These are phyloP conservation scores for Prochilodus magdalenae DNA, from an alignment of 2,113 vertebrate genomes.

Conservation along the genomic window DNA sequence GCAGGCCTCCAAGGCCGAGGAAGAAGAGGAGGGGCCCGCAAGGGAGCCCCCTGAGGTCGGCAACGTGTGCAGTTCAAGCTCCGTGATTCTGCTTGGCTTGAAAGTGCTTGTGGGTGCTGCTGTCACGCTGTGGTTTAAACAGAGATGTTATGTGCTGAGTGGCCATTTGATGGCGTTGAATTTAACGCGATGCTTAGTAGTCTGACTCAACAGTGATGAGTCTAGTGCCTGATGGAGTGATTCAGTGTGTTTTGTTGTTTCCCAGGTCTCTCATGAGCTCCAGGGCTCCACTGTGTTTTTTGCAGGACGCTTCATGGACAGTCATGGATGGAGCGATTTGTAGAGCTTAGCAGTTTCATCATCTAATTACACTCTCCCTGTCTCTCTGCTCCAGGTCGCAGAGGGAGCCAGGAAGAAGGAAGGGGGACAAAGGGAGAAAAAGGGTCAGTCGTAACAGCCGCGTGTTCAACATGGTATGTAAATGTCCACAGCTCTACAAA, in stretches of 20 bases:
- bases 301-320: conserved; percentile 51
- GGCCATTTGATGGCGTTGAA: not conserved
- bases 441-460: conserved; percentile 86
- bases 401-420: conserved; percentile 86
- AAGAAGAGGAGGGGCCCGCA: conserved; percentile 30
- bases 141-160: too few species aligned
- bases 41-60: conserved; percentile 67
- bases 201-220: not conserved
- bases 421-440: conserved; percentile 85
- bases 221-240: not conserved
- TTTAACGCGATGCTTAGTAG: not conserved
- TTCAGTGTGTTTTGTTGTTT: not conserved
- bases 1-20: conserved; percentile 64
- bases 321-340: conserved; percentile 22
- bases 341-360: conserved; percentile 40
- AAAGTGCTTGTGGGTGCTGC: conserved; percentile 24
- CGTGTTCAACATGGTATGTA: conserved; percentile 64
- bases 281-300: not conserved
- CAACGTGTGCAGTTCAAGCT: conserved; percentile 30
- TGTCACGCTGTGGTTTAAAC: not conserved
- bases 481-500: not conserved
- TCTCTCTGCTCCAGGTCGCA: conserved; percentile 68
- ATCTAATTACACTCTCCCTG: not conserved
- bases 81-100: conserved; percentile 11
- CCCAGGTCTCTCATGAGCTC: conserved; percentile 2